Percentiles rank a stretch among this genome's conserved stretches.
Evolutionary conservation across 2,113 vertebrate genomes (phyloP).

Genomic region (Cyprinodon variegatus): DNA sequence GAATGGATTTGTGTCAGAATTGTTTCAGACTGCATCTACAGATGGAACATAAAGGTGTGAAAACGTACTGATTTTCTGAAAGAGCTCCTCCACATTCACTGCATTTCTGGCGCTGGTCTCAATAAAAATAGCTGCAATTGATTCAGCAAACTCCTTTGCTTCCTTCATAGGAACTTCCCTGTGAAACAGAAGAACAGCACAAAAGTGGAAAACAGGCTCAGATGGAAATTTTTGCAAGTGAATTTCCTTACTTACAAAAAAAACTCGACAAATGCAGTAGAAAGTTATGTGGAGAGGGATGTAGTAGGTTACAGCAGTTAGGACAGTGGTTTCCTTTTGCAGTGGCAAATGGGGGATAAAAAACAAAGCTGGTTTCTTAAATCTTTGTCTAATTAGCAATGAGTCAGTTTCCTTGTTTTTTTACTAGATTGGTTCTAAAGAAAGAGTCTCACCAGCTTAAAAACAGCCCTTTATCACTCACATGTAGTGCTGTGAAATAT

Average conservation of each 20-base stretch:
- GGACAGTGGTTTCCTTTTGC: too few species aligned
- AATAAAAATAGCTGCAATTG: constrained; percentile 95
- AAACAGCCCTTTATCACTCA: background rate
- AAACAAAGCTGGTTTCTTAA: background rate
- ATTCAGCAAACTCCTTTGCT: constrained; percentile 96
- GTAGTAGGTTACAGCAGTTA: background rate
- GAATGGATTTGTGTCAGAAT: background rate
- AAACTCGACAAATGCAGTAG: background rate
- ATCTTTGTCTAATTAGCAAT: background rate
- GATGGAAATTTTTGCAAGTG: background rate
- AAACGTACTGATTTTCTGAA: constrained; percentile 97
- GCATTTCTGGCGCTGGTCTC: constrained; percentile 97
- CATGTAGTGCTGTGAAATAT: background rate
- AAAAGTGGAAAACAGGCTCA: background rate
- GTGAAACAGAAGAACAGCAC: constrained; percentile 33
- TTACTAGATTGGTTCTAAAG: background rate
- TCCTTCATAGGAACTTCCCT: constrained; percentile 97
- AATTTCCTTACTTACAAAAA: background rate
- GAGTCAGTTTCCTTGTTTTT: background rate
- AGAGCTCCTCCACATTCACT: constrained; percentile 96
- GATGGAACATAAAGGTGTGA: background rate
- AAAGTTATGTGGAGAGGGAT: background rate
- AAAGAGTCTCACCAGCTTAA: background rate
- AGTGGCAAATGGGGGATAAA: background rate
- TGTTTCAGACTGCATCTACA: background rate